Evolutionary conservation across 2,888 invertebrate species (phyloP).

Genomic region (Chymomyza fuscimana): DNA sequence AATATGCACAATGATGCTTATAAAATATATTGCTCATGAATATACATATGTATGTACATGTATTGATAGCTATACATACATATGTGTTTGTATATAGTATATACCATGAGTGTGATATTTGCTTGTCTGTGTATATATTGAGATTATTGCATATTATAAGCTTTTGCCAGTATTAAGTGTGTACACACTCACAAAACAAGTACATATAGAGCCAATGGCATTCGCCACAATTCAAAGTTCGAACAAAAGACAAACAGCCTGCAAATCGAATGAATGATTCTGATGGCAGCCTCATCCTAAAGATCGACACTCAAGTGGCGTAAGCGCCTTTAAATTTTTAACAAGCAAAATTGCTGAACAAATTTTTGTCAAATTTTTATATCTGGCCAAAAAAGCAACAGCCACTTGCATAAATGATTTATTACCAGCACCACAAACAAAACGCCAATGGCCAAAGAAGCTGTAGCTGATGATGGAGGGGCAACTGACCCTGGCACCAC

Average conservation of each 20-base stretch:
- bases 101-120: constrained; percentile 18
- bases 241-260: constrained; percentile 20
- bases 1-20: constrained; percentile 74
- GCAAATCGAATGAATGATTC: neutral
- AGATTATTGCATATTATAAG: constrained; percentile 72
- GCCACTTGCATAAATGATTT: constrained; percentile 73
- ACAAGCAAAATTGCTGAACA: constrained; percentile 65
- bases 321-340: constrained; percentile 60
- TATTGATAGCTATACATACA: neutral
- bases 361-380: constrained; percentile 61
- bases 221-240: constrained; percentile 16
- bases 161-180: constrained; percentile 48
- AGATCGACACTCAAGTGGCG: neutral
- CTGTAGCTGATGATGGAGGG: constrained; percentile 31
- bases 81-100: neutral
- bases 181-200: constrained; percentile 6
- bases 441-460: constrained; percentile 12
- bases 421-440: constrained; percentile 51
- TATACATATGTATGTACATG: constrained; percentile 46
- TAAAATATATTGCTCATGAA: constrained; percentile 69
- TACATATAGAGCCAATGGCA: constrained; percentile 1
- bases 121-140: constrained; percentile 25
- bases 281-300: neutral
- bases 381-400: constrained; percentile 48
- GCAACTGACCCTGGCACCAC: constrained; percentile 40